Conservation (phyloP, 2,797 vertebrate species). For the Nyctalus aviator region DNA sequence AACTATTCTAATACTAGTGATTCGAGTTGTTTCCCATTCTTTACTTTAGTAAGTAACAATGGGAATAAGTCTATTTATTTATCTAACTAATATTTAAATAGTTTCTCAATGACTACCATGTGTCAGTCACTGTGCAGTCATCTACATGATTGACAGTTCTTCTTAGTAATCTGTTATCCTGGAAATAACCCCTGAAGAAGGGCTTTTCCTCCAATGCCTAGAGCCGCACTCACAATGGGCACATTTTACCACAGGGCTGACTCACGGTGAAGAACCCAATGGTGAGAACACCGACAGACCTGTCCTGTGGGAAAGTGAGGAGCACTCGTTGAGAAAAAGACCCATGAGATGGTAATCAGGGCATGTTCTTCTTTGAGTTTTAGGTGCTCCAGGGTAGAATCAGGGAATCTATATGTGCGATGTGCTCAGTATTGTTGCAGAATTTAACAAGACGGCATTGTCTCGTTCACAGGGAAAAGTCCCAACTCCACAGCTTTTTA, state of each 20-base stretch:
- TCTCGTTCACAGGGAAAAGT: background rate
- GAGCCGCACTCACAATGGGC: slow-evolving; percentile 56
- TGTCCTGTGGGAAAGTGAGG: slow-evolving; percentile 72
- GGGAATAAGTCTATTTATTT: background rate
- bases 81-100: background rate
- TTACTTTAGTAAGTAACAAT: background rate
- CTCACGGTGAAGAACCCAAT: slow-evolving; percentile 52
- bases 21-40: background rate
- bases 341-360: slow-evolving; percentile 51
- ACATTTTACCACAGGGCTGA: slow-evolving; percentile 55
- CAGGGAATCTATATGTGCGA: background rate
- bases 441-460: slow-evolving; percentile 30
- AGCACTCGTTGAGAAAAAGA: slow-evolving; percentile 6
- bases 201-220: slow-evolving; percentile 45
- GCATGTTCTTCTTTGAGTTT: slow-evolving; percentile 62
- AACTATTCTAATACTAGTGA: background rate
- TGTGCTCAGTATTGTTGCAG: background rate
- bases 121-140: background rate
- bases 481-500: background rate
- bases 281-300: background rate
- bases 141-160: slow-evolving; percentile 26
- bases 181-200: slow-evolving; percentile 67
- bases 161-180: slow-evolving; percentile 46
- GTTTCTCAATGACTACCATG: background rate
- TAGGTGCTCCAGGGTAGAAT: slow-evolving; percentile 14